A percentile compares a stretch with the other conserved stretches of the same genome.
These are phyloP conservation scores for Nyctalus aviator DNA, from an alignment of 2,797 vertebrate species.

Conservation along the genomic window DNA sequence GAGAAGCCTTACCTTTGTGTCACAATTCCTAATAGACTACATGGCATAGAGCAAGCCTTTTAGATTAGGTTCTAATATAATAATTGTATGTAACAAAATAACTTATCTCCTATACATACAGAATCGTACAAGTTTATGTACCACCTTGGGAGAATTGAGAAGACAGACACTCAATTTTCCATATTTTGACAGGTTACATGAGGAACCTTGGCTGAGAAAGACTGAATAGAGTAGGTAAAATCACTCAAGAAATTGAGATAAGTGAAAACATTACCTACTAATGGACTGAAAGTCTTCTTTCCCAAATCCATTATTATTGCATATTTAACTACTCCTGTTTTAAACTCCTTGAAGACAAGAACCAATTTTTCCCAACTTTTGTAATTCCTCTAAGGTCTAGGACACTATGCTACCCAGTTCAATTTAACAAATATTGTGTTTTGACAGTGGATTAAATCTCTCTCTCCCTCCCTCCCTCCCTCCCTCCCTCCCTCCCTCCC, in stretches of 20 bases:
- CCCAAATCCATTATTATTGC: not conserved
- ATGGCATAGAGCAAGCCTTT: not conserved
- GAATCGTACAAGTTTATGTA: constrained; percentile 6
- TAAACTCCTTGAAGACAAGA: constrained; percentile 56
- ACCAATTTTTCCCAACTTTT: not conserved
- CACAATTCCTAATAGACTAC: constrained; percentile 10
- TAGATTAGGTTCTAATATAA: constrained; percentile 29
- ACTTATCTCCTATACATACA: not conserved
- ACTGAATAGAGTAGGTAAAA: not conserved
- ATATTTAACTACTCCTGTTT: constrained; percentile 38
- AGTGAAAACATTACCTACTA: not conserved
- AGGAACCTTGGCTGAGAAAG: constrained; percentile 22
- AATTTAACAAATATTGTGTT: not conserved
- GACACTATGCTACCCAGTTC: constrained; percentile 5
- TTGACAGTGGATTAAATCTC: constrained; percentile 6
- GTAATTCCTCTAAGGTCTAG: not conserved
- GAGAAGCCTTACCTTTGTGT: not conserved
- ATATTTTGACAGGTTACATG: constrained; percentile 24
- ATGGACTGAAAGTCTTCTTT: constrained; percentile 26
- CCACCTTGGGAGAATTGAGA: not conserved
- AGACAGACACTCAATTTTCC: constrained; percentile 22
- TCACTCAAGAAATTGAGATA: not conserved
- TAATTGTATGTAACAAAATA: not conserved
- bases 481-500: too few relatives aligned
- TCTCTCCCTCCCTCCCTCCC: too few relatives aligned